These are phyloP conservation scores for Aspidiotus rigidus DNA, from an alignment of 2,888 invertebrate species.

Conservation along the genomic window DNA sequence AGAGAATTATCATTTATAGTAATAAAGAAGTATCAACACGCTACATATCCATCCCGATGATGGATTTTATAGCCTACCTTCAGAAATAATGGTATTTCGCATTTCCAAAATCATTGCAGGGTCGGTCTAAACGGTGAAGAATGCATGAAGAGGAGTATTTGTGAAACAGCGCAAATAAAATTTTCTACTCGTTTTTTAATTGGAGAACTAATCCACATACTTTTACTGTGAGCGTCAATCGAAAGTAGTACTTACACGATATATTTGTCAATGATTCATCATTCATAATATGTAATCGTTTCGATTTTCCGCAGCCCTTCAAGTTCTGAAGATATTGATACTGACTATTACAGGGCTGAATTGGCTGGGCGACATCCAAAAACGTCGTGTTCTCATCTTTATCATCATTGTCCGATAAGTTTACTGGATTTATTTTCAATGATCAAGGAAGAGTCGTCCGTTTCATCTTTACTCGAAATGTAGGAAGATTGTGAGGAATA, in stretches of 20 bases:
- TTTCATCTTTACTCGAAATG: neutral
- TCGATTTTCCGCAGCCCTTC: constrained; percentile 13
- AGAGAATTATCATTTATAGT: too few species aligned
- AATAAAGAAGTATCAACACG: too few species aligned
- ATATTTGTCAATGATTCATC: neutral
- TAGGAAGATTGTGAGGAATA: too few species aligned
- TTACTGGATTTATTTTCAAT: constrained; percentile 19
- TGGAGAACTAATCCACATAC: constrained; percentile 63
- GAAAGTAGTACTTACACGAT: neutral
- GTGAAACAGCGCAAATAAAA: constrained; percentile 62
- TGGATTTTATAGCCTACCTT: too few species aligned
- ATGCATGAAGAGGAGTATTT: constrained; percentile 65
- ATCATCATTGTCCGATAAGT: constrained; percentile 15
- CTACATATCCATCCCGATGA: too few species aligned
- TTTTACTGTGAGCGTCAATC: constrained; percentile 56
- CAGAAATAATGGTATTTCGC: too few species aligned
- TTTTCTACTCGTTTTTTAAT: constrained; percentile 58
- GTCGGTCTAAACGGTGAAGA: constrained; percentile 57
- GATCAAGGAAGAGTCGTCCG: neutral
- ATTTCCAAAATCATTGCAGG: constrained; percentile 42
- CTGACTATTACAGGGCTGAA: constrained; percentile 22
- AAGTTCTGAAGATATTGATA: constrained; percentile 13
- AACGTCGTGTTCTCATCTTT: constrained; percentile 2
- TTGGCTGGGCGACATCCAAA: neutral
- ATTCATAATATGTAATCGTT: constrained; percentile 3